Conservation (phyloP, 1,140 invertebrate genomes). For the Listronotus oregonensis region DNA sequence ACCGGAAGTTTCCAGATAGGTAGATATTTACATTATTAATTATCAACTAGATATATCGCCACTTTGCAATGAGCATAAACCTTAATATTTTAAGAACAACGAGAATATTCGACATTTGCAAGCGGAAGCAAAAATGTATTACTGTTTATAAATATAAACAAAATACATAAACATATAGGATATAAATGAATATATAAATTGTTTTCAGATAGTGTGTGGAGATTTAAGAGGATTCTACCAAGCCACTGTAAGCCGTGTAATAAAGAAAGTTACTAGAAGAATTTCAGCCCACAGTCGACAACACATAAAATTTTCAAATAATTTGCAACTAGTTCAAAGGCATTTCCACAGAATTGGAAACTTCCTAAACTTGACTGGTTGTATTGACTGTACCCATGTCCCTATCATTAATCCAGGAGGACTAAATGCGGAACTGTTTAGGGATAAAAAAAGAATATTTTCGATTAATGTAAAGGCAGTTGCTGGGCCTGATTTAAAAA, state of each 20-base stretch:
- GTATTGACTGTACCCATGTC: constrained; percentile 47
- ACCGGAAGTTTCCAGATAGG: too few species aligned
- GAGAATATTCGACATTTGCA: too few species aligned
- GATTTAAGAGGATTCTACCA: constrained; percentile 34
- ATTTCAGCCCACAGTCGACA: constrained; percentile 28
- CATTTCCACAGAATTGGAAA: constrained; percentile 35
- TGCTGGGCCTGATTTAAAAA: constrained; percentile 44
- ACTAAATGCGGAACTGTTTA: constrained; percentile 46
- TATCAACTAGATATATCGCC: too few species aligned
- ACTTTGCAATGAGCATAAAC: too few species aligned
- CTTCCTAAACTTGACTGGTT: constrained; percentile 40
- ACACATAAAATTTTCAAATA: constrained; percentile 36
- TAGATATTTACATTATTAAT: too few species aligned
- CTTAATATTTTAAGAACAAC: too few species aligned
- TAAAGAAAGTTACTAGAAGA: constrained; percentile 35
- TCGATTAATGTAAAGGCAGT: constrained; percentile 53
- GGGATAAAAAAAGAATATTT: constrained; percentile 49
- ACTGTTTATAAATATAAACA: too few species aligned
- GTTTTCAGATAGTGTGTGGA: too few species aligned
- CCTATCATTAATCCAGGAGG: constrained; percentile 44
- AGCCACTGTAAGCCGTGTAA: constrained; percentile 30
- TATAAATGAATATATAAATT: too few species aligned
- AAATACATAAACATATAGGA: too few species aligned
- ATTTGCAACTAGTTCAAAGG: constrained; percentile 2
- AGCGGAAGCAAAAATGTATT: too few species aligned